Conservation (phyloP, 1,140 invertebrate species). For the Scaptomyza hsui region DNA sequence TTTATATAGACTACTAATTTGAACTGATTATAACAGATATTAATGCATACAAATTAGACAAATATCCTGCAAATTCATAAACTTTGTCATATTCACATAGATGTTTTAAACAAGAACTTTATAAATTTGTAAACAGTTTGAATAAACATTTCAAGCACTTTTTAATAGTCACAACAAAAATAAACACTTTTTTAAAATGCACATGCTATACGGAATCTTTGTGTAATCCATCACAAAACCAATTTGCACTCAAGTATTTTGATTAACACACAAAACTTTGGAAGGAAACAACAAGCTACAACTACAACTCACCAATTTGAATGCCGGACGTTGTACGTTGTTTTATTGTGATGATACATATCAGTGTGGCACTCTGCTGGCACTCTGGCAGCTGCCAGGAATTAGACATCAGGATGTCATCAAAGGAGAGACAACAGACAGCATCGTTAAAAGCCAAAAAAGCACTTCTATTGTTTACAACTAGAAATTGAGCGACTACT, state of each 20-base stretch:
- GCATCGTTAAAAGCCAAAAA: slow-evolving; percentile 43
- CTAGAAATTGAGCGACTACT: slow-evolving; percentile 33
- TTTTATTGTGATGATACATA: slow-evolving; percentile 68
- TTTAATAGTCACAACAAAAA: background rate
- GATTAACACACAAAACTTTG: slow-evolving; percentile 31
- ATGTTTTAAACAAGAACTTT: no score
- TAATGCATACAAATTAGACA: no score
- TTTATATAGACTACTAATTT: no score
- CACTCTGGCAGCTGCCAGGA: slow-evolving; percentile 7
- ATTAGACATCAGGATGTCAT: background rate
- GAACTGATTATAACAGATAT: no score
- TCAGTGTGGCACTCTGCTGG: slow-evolving; percentile 16
- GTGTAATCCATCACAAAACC: slow-evolving; percentile 9
- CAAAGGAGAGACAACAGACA: background rate
- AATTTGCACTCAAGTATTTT: slow-evolving; percentile 22
- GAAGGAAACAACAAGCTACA: slow-evolving; percentile 39
- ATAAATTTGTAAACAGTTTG: no score
- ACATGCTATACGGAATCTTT: background rate
- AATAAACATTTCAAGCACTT: background rate
- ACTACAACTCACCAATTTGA: slow-evolving; percentile 47
- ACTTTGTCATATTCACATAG: background rate
- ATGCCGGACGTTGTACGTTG: slow-evolving; percentile 25
- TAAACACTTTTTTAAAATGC: background rate
- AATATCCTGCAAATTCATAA: no score
- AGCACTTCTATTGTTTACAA: slow-evolving; percentile 56